Evolutionary conservation across 1,140 invertebrate species (phyloP).

Genomic region (Drosophila parabipectinata): DNA sequence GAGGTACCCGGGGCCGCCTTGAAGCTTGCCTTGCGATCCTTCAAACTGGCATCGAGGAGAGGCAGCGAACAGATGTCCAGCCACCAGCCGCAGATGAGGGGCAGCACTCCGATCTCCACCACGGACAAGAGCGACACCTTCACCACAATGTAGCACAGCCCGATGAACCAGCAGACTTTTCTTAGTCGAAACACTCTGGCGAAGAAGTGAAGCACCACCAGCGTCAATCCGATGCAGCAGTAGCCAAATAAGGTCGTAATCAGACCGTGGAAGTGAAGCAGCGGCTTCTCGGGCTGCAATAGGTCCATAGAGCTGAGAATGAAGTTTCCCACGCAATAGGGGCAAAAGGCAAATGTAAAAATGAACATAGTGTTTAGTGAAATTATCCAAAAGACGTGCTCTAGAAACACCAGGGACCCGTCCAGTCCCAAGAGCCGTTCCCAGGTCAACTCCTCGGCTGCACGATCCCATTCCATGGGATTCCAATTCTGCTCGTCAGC

Average conservation of each 20-base stretch:
- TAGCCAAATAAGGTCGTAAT: slow-evolving; percentile 97
- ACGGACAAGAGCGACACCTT: slow-evolving; percentile 97
- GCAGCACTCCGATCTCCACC: slow-evolving; percentile 98
- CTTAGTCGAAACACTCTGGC: slow-evolving; percentile 91
- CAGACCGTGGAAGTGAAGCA: slow-evolving; percentile 95
- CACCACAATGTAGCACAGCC: slow-evolving; percentile 98
- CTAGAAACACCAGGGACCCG: slow-evolving; percentile 97
- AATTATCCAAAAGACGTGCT: slow-evolving; percentile 99
- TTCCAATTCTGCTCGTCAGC: slow-evolving; percentile 98
- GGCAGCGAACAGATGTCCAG: slow-evolving; percentile 98
- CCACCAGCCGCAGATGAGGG: slow-evolving; percentile 99
- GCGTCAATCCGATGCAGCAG: slow-evolving; percentile 92
- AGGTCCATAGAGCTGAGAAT: slow-evolving; percentile 91
- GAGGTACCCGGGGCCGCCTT: slow-evolving; percentile 95
- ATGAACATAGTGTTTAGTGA: slow-evolving; percentile 98
- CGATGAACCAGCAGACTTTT: slow-evolving; percentile 93
- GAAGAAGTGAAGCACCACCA: slow-evolving; percentile 93
- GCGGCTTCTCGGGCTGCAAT: slow-evolving; percentile 88
- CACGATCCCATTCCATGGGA: slow-evolving; percentile 98
- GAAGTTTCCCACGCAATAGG: slow-evolving; percentile 97
- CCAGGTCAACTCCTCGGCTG: slow-evolving; percentile 99
- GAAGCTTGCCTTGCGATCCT: slow-evolving; percentile 94
- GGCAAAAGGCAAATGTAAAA: slow-evolving; percentile 96
- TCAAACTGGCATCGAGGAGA: slow-evolving; percentile 96
- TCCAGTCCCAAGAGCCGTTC: slow-evolving; percentile 97